Evolutionary conservation across 2,113 vertebrate genomes (phyloP), one percentile per base, ranked within the genome.

Genomic region (Petromus typicus): DNA sequence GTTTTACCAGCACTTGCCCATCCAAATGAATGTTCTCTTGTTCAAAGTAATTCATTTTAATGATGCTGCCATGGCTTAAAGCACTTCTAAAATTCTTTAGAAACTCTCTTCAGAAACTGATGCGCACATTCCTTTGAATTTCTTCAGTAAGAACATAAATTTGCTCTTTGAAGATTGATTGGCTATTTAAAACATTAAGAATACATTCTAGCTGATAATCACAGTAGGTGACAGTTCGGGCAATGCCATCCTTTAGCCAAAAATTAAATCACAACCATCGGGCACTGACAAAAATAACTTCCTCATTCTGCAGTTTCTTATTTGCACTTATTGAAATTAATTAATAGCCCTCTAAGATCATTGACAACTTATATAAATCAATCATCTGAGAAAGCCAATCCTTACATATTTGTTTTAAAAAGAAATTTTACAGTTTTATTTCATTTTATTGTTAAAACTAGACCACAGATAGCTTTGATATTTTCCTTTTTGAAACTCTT

Each of bases 21-120:
- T 56, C 59, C 84, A 89, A 86, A 78, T 84, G 40, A 96, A 87
- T 37, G n/a, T 23, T 48, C 34, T 91, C n/a, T 90, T 90, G 54
- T 89, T 85, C 79, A 96, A 81, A 95, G 87, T 69, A 69, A 79
- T 85, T 94, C 84, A 90, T 69, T 94, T 43, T 94, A 88, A 88
- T 69, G 37, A 75, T 43, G 63, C 7, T 56, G 16, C 56, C 56
- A 57, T 84, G 78, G 63, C 73, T 92, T 78, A 56, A 69, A 95
- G 82, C 45, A 82, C 71, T 92, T 96, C 64, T 45, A 10, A 94
- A 91, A 90, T 94, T 93, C 54, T 57, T 86, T n/a, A 95, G 81
- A 92, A 86, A 79, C 16, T 93, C 82, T 30, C 7, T 82, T 67
- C 8, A 59, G 79, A 91, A 85, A 90, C 27, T 12, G 32, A 75